phyloP scores from a whole-genome alignment of 2,888 invertebrate genomes.

The Philonicus albiceps region DNA sequence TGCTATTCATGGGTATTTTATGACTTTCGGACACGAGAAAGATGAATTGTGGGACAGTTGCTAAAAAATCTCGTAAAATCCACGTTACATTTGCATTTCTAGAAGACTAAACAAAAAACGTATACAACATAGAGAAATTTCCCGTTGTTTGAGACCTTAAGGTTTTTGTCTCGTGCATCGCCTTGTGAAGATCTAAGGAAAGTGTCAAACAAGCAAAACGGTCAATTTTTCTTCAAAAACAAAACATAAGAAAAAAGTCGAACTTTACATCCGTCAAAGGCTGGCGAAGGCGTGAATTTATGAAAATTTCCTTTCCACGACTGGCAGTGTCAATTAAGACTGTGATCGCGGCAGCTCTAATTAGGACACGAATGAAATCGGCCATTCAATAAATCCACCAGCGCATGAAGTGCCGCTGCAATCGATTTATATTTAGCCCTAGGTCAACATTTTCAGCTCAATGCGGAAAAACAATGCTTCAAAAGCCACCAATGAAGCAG shows the following conservation, averaged over 20 bases:
- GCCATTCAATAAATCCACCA: neutral
- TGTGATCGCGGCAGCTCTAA: neutral
- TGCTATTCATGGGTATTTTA: neutral
- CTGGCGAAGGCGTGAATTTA: neutral
- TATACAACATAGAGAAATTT: neutral
- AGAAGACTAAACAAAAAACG: neutral
- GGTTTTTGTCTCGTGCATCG: neutral
- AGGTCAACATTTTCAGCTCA: constrained; percentile 27
- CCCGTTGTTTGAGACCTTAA: neutral
- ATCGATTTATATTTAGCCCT: constrained; percentile 13
- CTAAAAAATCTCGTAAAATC: neutral
- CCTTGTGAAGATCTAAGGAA: neutral
- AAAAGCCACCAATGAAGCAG: constrained; percentile 11
- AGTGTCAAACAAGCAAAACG: neutral
- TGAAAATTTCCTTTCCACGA: neutral
- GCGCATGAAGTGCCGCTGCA: neutral
- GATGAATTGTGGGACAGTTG: neutral
- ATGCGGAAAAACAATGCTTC: constrained; percentile 12
- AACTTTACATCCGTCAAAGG: neutral
- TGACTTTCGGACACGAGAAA: neutral
- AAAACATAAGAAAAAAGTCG: too few species aligned
- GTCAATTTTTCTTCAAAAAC: neutral
- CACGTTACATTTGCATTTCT: neutral
- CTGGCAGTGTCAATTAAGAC: neutral
- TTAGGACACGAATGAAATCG: neutral